Conservation (phyloP, 2,797 vertebrate species). For the Poeciliopsis gracilis region DNA sequence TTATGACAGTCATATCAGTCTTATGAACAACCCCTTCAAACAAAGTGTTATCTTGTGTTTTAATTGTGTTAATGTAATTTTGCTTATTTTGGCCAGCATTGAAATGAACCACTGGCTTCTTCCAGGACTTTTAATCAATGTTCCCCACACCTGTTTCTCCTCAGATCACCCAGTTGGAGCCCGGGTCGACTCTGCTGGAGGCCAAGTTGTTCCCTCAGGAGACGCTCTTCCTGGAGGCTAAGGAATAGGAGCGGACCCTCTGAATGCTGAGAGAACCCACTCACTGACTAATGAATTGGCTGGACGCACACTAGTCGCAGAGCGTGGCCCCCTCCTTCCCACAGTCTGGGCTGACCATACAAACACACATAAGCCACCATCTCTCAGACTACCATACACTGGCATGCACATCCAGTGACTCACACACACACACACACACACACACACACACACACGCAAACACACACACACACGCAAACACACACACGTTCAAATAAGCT, state of each 20-base stretch:
- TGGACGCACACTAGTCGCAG: constrained; percentile 73
- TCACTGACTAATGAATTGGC: constrained; percentile 69
- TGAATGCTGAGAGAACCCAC: constrained; percentile 48
- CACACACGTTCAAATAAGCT: constrained; percentile 68
- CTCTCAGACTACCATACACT: constrained; percentile 66
- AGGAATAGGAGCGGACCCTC: constrained; percentile 83
- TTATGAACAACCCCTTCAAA: too few species aligned
- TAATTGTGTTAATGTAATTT: not conserved
- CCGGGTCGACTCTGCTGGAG: constrained; percentile 92
- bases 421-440: constrained; percentile 38
- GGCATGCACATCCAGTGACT: constrained; percentile 74
- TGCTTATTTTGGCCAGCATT: not conserved
- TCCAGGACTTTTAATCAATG: constrained; percentile 1
- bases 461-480: constrained; percentile 35
- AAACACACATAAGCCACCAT: constrained; percentile 81
- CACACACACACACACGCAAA: constrained; percentile 54
- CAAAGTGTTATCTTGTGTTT: not conserved
- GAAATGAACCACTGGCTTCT: not conserved
- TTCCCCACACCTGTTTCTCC: constrained; percentile 17
- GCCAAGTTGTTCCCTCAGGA: constrained; percentile 99
- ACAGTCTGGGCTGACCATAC: constrained; percentile 74
- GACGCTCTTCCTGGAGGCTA: constrained; percentile 99
- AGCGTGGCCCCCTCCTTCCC: constrained; percentile 68
- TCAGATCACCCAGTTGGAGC: constrained; percentile 96
- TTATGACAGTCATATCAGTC: too few species aligned